Evolutionary conservation across 64 coral and sea anemone genomes (phyloP).

Genomic region (Stylophora pistillata): DNA sequence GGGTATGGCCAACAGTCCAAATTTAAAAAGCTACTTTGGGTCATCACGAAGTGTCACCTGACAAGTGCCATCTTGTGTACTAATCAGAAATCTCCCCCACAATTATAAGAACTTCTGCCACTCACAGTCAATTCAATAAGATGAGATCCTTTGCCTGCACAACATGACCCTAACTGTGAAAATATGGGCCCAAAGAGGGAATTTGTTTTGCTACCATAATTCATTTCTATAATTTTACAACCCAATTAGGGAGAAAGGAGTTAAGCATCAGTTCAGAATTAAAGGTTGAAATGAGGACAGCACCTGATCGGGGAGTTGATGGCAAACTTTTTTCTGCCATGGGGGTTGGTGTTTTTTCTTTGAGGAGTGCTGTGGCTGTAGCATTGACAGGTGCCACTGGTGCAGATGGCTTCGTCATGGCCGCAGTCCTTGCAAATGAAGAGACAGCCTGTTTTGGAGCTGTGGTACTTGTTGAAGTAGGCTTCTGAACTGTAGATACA

Average conservation of each 20-base stretch:
- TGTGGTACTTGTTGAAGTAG: conserved; percentile 14
- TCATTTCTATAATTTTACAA: too few species aligned
- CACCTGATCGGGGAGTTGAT: conserved; percentile 15
- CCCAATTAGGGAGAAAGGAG: too few species aligned
- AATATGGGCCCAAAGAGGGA: too few species aligned
- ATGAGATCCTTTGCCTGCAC: too few species aligned
- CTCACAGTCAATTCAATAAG: too few species aligned
- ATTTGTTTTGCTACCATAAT: too few species aligned
- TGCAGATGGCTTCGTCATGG: not conserved
- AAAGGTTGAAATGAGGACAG: not conserved
- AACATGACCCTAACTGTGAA: too few species aligned
- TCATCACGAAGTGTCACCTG: not conserved
- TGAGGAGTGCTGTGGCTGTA: not conserved
- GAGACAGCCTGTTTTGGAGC: conserved; percentile 21
- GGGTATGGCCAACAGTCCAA: too few species aligned
- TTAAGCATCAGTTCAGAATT: too few species aligned
- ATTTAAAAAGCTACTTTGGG: too few species aligned
- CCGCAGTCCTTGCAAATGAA: conserved; percentile 23
- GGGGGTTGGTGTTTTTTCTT: conserved; percentile 12
- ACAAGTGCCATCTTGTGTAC: not conserved
- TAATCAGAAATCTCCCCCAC: not conserved
- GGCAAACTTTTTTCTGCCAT: conserved; percentile 13
- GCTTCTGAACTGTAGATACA: conserved; percentile 3
- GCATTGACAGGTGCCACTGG: conserved; percentile 22
- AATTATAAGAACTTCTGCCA: too few species aligned